phyloP scores from a whole-genome alignment of 2,888 invertebrate genomes.

The Athalia cordata region DNA sequence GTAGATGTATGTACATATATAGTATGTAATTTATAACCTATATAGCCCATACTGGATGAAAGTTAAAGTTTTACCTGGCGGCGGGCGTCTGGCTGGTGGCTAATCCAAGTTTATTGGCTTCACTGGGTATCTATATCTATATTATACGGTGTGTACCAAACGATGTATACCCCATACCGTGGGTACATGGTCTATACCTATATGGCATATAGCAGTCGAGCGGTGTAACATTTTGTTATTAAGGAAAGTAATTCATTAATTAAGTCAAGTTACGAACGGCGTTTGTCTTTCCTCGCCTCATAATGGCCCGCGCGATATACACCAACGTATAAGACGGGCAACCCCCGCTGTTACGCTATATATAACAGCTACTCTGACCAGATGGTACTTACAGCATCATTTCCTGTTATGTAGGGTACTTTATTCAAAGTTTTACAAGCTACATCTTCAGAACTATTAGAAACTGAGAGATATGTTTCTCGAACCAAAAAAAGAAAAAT shows the following conservation, averaged over 20 bases:
- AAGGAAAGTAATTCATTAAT: conserved; percentile 43
- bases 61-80: background rate
- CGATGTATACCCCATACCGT: background rate
- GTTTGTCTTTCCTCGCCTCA: conserved; percentile 42
- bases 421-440: too few species aligned
- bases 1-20: too few species aligned
- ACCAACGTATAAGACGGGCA: background rate
- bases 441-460: too few species aligned
- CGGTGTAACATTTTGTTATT: conserved; percentile 34
- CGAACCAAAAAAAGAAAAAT: too few species aligned
- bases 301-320: conserved; percentile 29
- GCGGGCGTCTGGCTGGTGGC: background rate
- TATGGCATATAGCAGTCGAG: background rate
- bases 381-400: conserved; percentile 29
- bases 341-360: too few species aligned
- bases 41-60: background rate
- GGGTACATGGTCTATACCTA: background rate
- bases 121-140: background rate
- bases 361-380: conserved; percentile 16
- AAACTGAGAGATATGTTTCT: too few species aligned
- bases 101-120: conserved; percentile 37
- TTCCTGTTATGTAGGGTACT: too few species aligned
- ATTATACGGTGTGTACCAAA: background rate
- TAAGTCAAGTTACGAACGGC: conserved; percentile 35
- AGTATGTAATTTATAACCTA: background rate